A percentile compares a stretch with the other conserved stretches of the same genome.
Conservation (phyloP, 2,888 invertebrate species). For the Rhagophthalmus giganteus region DNA sequence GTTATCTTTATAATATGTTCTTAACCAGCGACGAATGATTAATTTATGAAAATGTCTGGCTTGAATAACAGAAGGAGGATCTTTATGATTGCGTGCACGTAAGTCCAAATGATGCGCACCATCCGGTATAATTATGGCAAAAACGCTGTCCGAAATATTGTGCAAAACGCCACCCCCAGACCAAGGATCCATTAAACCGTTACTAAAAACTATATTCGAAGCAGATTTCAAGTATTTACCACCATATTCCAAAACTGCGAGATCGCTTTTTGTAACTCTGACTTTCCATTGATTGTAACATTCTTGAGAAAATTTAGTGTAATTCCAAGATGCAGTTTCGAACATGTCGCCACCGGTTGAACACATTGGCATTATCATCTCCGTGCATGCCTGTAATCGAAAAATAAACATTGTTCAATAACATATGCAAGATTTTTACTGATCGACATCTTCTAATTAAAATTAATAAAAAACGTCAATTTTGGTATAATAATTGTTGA, state of each 20-base stretch:
- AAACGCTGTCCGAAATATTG: constrained; percentile 66
- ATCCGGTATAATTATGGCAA: constrained; percentile 75
- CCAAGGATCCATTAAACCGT: constrained; percentile 88
- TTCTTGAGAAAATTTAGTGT: constrained; percentile 63
- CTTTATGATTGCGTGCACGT: constrained; percentile 64
- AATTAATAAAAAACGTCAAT: no score
- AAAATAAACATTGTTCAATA: no score
- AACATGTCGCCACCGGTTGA: constrained; percentile 77
- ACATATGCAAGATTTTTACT: not conserved
- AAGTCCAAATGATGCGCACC: constrained; percentile 88
- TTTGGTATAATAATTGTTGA: no score
- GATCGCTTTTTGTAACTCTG: constrained; percentile 62
- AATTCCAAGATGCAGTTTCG: constrained; percentile 74
- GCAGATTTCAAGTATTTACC: constrained; percentile 70
- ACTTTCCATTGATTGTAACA: constrained; percentile 75
- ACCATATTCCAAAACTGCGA: constrained; percentile 78
- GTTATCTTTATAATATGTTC: constrained; percentile 11
- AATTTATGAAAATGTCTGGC: constrained; percentile 66
- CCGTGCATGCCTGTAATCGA: constrained; percentile 77
- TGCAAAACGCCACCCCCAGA: constrained; percentile 79
- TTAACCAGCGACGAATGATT: constrained; percentile 66
- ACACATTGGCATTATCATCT: constrained; percentile 97
- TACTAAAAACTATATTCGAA: constrained; percentile 78
- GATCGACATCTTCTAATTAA: not conserved
- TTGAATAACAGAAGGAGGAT: constrained; percentile 66